Conservation (phyloP, 2,888 invertebrate species). For the Congeria kusceri region DNA sequence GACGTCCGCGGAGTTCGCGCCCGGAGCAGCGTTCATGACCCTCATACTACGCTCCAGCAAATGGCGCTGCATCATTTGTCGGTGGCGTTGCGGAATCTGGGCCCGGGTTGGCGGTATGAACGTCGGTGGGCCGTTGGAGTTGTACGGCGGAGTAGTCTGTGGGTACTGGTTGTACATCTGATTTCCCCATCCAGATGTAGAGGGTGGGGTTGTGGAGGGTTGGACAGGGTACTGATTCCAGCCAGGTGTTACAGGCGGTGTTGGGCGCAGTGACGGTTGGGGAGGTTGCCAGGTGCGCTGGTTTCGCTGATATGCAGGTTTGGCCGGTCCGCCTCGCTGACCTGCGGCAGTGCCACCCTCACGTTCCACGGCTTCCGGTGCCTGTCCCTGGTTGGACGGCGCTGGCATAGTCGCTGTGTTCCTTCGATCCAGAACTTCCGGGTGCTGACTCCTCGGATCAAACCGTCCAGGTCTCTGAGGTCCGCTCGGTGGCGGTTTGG, state of each 20-base stretch:
- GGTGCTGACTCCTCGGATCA: constrained; percentile 3
- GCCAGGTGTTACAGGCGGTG: not conserved
- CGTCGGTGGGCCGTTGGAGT: not conserved
- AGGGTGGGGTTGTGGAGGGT: not conserved
- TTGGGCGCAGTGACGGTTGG: no score
- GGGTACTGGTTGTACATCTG: not conserved
- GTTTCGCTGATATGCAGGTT: not conserved
- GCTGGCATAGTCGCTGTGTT: constrained; percentile 2
- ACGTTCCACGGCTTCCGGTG: constrained; percentile 23
- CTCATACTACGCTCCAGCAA: constrained; percentile 1
- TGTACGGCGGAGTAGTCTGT: not conserved
- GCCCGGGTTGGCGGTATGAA: not conserved
- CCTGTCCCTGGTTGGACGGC: constrained; percentile 5
- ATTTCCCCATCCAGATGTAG: not conserved
- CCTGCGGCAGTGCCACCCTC: not conserved
- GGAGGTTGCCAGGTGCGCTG: not conserved
- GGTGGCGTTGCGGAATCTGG: constrained; percentile 17
- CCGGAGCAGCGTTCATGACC: not conserved
- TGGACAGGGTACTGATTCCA: not conserved
- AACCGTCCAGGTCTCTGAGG: no score
- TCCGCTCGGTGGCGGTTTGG: no score
- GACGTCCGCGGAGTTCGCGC: constrained; percentile 10
- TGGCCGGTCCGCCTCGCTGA: not conserved
- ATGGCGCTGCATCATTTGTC: constrained; percentile 19
- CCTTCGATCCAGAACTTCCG: constrained; percentile 18